Base-by-base conservation (phyloP, 2,888 invertebrate genomes). In the Sussaba pulchella region DNA sequence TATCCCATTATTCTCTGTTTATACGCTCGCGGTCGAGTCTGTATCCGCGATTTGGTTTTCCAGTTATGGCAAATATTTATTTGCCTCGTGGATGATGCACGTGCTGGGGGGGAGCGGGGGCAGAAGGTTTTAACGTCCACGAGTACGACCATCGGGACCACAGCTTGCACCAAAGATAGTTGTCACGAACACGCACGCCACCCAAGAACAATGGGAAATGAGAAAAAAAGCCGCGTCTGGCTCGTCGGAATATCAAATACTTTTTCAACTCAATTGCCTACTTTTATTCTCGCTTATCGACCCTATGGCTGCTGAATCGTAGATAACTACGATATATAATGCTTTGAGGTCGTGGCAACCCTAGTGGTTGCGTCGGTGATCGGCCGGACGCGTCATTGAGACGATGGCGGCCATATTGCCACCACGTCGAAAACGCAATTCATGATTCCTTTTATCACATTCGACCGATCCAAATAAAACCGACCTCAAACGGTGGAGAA, bases 51-150 rank as follows among this genome's bases (percentile, higher is more conserved):
- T 85, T 87, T 85, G 82, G 81, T 81, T 78, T 84, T 84, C 82
- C 85, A 87, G 85, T 88, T 87, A 85, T 87, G 84, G 87, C 89
- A 89, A 90, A 90, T 90, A 90, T 91, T 91, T 91, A 88, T 87
- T 88, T 84, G 85, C 86, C 85, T 83, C 80, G 83, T 79, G 85
- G 85, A 88, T 84, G 87, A 87, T 86, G 87, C 82, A 87, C 83
- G 85, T 85, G 54, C 61, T 50, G 39, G 39, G 72, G 59, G 39
- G 47, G 52, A 67, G 81, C n/a, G n/a, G n/a, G n/a, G n/a, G n/a
- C n/a, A n/a, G n/a, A n/a, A n/a, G n/a, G n/a, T n/a, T n/a, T 85
- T 77, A 77, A 82, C 26, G 54, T 59, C 43, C 54, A 1, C 4
- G 14, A 61, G 41, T 50, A 43, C 14, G 17, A 26, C 43, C 21